Base-by-base conservation (phyloP, 2,888 invertebrate genomes). In the Drosophila cracens region DNA sequence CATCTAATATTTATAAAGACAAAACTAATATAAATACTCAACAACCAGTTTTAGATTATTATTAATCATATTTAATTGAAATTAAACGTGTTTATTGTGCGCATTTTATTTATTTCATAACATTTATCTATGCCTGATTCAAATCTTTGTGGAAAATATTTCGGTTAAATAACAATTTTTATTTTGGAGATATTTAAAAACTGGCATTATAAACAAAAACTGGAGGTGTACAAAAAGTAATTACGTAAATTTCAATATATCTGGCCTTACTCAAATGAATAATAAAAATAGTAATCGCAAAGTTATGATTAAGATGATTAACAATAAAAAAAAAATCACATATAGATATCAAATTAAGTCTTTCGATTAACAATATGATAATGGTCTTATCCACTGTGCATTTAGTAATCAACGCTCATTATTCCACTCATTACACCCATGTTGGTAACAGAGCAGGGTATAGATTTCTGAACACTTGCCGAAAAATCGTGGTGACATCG, bases 401-500 rank as follows among this genome's bases (percentile, higher is more conserved):
- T 21, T 16, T 33, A 8, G 5, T 10, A 25, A 8, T 46, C 25
- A 46, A 16, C 4, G 46, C 16, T 16, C 8, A 46, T 46, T 16
- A 25, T 46, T 7, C 1, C 16, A 8, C 4, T 16, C 10, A 53
- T 29, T 4, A 54, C 18, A 36, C 51, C 34, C 27, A 1, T 29
- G 7, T 25, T 21, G 21, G 1, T 6, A 11, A 2, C 8, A 11
- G 13, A 40, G 6, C 31, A 59, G 73, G 66, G 60, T 61, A 68
- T 60, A 5, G 21, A 31, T 43, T 33, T 31, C 27, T 29, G 4
- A 21, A 21, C 48, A 53, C 48, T 59, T 62, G 69, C 63, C 60
- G 38, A 58, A 48, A 31, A 54, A 21, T 72, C 49, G 31, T 49
- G 38, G 31, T 57, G 65, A 65, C 54, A 76, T 62, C 66, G 68